Base-by-base conservation (phyloP, 2,113 vertebrate species). In the Myotis brandtii region DNA sequence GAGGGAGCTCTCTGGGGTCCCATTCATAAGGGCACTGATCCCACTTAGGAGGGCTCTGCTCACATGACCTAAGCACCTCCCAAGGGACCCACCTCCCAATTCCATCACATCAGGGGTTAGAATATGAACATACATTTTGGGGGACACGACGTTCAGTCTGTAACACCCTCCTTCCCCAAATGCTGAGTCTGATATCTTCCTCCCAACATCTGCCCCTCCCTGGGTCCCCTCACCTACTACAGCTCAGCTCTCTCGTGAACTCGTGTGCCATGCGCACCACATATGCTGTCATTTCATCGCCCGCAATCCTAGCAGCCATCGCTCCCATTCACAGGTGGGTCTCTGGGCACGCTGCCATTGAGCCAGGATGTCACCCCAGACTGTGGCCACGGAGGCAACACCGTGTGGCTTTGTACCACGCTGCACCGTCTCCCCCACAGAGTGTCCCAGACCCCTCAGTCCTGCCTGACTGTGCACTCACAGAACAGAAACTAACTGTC, bases 231-330 rank as follows among this genome's bases (percentile, higher is more conserved):
- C 76, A 37, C 4, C 20, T 12, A 21, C 37, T 11, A 40, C 13
- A 54, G 37, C 62, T 20, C 27, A 17, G 2, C 4, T 54, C 56
- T 3, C 9, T 2, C 5, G 8, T n/a, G 30, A 52, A 30, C 21
- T 3, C 2, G 0, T 2, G 4, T 16, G 3, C 37, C 17, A 14
- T 13, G 34, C 25, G 32, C 8, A n/a, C 9, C 12, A 1, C 0
- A 2, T 0, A 62, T 7, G 1, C 27, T 27, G 8, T 46, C 52
- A 27, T 8, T 52, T 21, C 20, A 25, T 37, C 48, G 16, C 43
- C 30, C 30, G 4, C 34, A 4, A 1, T 6, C 23, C n/a, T 7
- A 30, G 4, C 5, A 2, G 27, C 10, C n/a, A 4, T 6, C 0
- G 18, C 37, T 9, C 17, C 73, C 32, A 1, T 27, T 52, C 16